Evolutionary conservation across 2,113 vertebrate species (phyloP).

Genomic region (Chelonoidis abingdonii): DNA sequence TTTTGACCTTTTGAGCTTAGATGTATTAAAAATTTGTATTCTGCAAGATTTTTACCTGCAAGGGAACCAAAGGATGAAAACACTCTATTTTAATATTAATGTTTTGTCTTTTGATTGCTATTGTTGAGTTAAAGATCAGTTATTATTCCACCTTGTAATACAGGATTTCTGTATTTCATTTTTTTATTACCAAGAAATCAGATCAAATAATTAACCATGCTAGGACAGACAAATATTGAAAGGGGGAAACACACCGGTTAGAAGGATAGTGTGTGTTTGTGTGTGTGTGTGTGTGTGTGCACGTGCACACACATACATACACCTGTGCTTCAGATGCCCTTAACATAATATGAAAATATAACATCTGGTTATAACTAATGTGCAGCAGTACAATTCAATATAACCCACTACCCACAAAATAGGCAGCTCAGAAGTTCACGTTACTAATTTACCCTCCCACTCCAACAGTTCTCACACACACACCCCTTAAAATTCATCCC

Average conservation of each 20-base stretch:
- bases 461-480: not conserved
- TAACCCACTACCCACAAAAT: not conserved
- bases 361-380: not conserved
- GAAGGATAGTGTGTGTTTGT: not conserved
- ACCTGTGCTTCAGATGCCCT: not conserved
- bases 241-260: not conserved
- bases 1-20: not conserved
- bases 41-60: not conserved
- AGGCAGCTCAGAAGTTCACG: not conserved
- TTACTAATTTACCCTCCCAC: not conserved
- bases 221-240: not conserved
- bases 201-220: not conserved
- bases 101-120: not conserved
- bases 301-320: not conserved
- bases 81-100: not conserved
- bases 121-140: not conserved
- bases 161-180: not conserved
- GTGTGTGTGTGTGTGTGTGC: no score
- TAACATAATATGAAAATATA: not conserved
- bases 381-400: not conserved
- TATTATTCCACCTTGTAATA: not conserved
- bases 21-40: not conserved
- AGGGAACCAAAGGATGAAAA: not conserved
- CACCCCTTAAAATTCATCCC: not conserved
- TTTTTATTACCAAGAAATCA: not conserved